Conservation (phyloP, 2,113 vertebrate genomes). For the Corvus moneduloides region DNA sequence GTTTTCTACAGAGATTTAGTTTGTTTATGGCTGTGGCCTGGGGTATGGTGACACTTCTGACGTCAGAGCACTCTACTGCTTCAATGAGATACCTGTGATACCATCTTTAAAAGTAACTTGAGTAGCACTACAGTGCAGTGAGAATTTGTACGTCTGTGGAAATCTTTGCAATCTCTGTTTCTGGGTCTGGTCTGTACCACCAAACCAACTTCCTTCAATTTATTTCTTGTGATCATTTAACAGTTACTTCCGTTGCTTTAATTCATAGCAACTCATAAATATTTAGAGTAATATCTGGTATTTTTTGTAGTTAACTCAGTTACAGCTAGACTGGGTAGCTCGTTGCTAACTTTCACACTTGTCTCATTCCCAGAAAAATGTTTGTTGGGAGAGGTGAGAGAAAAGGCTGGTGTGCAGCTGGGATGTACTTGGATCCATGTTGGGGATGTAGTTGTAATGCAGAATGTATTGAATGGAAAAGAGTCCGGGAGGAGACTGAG, state of each 20-base stretch:
- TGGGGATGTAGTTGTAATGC: background rate
- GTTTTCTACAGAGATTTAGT: background rate
- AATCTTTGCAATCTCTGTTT: background rate
- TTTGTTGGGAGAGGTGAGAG: background rate
- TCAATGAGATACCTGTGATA: background rate
- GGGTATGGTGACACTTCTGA: background rate
- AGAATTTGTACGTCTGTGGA: background rate
- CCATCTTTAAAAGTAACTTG: background rate
- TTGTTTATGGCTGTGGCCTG: background rate
- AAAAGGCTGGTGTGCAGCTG: background rate
- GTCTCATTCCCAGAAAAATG: background rate
- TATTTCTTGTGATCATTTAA: background rate
- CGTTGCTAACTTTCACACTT: background rate
- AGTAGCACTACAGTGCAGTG: background rate
- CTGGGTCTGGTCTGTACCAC: background rate
- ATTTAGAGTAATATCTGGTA: background rate
- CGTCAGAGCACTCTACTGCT: background rate
- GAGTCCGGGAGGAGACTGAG: background rate
- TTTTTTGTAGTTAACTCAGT: background rate
- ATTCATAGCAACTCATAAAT: background rate
- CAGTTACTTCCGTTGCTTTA: background rate
- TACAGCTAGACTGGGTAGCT: background rate
- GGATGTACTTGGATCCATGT: fast-evolving
- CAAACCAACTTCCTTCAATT: background rate
- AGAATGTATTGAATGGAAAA: fast-evolving